Conservation (phyloP, 2,797 vertebrate genomes). For the Antennarius maculatus region DNA sequence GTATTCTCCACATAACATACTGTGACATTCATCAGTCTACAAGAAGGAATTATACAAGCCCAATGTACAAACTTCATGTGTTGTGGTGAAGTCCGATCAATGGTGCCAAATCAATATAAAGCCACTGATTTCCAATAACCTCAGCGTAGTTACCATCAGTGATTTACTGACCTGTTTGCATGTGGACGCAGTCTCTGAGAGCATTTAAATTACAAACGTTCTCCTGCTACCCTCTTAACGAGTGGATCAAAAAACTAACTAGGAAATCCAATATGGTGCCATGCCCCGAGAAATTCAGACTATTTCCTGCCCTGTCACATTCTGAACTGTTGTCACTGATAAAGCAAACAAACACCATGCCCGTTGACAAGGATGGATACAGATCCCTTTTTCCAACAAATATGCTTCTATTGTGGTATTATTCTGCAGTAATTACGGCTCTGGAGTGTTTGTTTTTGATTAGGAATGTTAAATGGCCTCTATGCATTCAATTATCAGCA, state of each 20-base stretch:
- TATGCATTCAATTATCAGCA: constrained; percentile 84
- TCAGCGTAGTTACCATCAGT: constrained; percentile 23
- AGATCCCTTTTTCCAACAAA: constrained; percentile 22
- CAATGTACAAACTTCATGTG: constrained; percentile 49
- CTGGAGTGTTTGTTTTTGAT: constrained; percentile 84
- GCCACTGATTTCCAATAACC: constrained; percentile 49
- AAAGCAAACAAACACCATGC: constrained; percentile 14
- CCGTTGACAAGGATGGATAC: constrained; percentile 23
- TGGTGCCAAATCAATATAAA: constrained; percentile 45
- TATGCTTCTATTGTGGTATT: constrained; percentile 41
- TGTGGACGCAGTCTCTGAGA: constrained; percentile 49
- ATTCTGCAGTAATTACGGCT: constrained; percentile 59
- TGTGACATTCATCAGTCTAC: constrained; percentile 8
- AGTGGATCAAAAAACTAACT: constrained; percentile 47
- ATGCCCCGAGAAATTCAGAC: constrained; percentile 44
- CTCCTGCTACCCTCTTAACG: constrained; percentile 43
- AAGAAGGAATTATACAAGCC: constrained; percentile 8
- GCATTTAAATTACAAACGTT: constrained; percentile 53
- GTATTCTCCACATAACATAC: neutral
- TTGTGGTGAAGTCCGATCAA: constrained; percentile 50
- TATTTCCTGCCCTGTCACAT: constrained; percentile 62
- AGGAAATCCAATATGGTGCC: constrained; percentile 49
- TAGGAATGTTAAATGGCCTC: constrained; percentile 84
- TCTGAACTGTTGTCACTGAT: constrained; percentile 43
- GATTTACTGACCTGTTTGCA: constrained; percentile 63